Conservation (phyloP, 2,888 invertebrate genomes). For the Aradus depressus region DNA sequence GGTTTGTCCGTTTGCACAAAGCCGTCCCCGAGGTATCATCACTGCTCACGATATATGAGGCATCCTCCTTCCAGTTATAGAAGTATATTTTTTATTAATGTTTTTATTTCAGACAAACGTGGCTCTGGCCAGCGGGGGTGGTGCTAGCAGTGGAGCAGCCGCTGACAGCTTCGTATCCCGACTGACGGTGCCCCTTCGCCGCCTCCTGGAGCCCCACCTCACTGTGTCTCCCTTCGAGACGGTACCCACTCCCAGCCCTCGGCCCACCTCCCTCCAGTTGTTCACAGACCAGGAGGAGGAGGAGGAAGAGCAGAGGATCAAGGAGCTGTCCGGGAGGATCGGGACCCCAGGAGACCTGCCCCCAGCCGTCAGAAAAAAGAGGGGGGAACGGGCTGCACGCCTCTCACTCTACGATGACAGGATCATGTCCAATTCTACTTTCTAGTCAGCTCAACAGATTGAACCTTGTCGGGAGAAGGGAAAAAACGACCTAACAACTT, state of each 20-base stretch:
- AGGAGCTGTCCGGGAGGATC: conserved; percentile 63
- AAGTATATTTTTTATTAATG: neutral
- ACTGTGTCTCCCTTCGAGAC: conserved; percentile 22
- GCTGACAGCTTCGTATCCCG: conserved; percentile 3
- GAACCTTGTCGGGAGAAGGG: too few relatives aligned
- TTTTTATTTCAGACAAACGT: conserved; percentile 7
- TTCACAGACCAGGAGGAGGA: conserved; percentile 12
- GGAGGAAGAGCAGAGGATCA: conserved; percentile 30
- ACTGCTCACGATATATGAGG: too few relatives aligned
- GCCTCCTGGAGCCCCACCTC: conserved; percentile 7
- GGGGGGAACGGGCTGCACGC: conserved; percentile 52
- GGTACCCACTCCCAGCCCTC: too few relatives aligned
- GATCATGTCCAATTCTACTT: conserved; percentile 50
- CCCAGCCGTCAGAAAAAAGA: conserved; percentile 58
- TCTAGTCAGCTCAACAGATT: conserved; percentile 24
- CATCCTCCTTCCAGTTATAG: neutral
- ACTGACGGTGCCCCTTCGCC: conserved; percentile 8
- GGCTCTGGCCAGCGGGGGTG: neutral
- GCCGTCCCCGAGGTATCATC: neutral
- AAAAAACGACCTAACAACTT: too few relatives aligned
- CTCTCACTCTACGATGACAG: conserved; percentile 80
- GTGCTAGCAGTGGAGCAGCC: neutral
- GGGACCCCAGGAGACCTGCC: conserved; percentile 76
- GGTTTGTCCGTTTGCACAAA: neutral
- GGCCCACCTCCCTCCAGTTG: conserved; percentile 24